A percentile compares a stretch with the other conserved stretches of the same genome.
phyloP scores from a whole-genome alignment of 1,140 invertebrate species.

The Cyphomyrmex costatus region DNA sequence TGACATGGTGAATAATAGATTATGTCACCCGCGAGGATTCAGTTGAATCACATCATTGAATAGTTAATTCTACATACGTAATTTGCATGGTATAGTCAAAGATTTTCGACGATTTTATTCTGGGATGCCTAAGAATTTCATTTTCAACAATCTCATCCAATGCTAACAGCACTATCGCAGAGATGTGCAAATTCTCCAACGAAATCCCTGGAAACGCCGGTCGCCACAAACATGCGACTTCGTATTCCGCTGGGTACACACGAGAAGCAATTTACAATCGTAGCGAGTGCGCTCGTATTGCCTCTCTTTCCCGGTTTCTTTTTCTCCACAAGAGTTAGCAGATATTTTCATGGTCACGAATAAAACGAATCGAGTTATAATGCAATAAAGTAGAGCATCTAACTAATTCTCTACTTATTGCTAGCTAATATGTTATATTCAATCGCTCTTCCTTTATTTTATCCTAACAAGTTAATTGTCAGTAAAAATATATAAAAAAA shows the following conservation, averaged over 20 bases:
- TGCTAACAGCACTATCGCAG: slow-evolving; percentile 1
- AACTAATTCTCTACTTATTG: background rate
- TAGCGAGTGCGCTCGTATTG: slow-evolving; percentile 34
- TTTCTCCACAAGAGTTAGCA: background rate
- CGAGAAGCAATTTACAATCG: slow-evolving; percentile 50
- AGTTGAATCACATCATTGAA: background rate
- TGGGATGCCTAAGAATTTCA: slow-evolving; percentile 8
- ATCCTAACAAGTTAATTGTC: background rate
- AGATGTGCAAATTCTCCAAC: slow-evolving; percentile 50
- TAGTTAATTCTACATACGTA: background rate
- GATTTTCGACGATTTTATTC: background rate
- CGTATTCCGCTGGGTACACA: slow-evolving; percentile 32
- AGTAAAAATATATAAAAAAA: background rate
- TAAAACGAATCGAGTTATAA: background rate
- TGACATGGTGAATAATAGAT: slow-evolving; percentile 21
- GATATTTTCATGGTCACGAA: background rate
- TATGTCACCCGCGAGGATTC: background rate
- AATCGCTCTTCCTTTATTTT: background rate
- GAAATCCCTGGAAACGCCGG: slow-evolving; percentile 43
- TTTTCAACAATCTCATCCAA: slow-evolving; percentile 9
- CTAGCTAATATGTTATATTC: slow-evolving; percentile 12
- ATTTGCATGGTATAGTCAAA: background rate
- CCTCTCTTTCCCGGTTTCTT: slow-evolving; percentile 7
- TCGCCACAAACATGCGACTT: slow-evolving; percentile 50
- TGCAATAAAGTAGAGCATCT: background rate